Base-by-base conservation (phyloP, 2,888 invertebrate species). In the Ectemnius lituratus region DNA sequence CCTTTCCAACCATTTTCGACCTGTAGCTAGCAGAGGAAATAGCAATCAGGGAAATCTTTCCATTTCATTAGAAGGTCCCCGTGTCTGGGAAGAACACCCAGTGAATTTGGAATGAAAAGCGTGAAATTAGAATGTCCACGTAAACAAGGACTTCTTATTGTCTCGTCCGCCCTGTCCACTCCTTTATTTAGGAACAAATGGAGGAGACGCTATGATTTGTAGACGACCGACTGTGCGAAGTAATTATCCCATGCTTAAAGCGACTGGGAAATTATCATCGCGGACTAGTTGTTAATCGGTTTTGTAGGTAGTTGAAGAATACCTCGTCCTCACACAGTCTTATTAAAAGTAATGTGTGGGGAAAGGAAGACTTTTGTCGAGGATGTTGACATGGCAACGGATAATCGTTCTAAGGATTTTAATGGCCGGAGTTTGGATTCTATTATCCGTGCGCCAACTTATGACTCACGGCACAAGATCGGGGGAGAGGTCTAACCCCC, bases 361-460 rank as follows among this genome's bases (percentile, higher is more conserved):
- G 23, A 71, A 76, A 74, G 80, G 70, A 81, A 80, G 72, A 56
- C 70, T 76, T 74, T 69, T 71, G 62, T 80, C 67, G 70, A 67
- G 49, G 56, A 56, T 69, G 69, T 76, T 70, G 73, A 61, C 73
- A 57, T 63, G 60, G 27, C 62, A 20, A 62, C 57, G 59, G 60
- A 59, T 52, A 60, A 76, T 74, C 69, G 74, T 76, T 73, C 67
- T 37, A 78, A 60, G 57, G 70, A 68, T 73, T 81, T 83, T 82
- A 83, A 81, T 80, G 78, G 79, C 71, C 70, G 62, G 76, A 77
- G 70, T 80, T 67, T 75, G 69, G 73, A 79, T 83, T 82, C 79
- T 78, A 84, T 85, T 83, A 78, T 82, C 75, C 75, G 72, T 76
- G 75, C 70, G 61, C 56, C 73, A 70, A 83, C 84, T 83, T 79